A percentile compares a stretch with the other conserved stretches of the same genome.
Evolutionary conservation across 2,888 invertebrate genomes (phyloP).

Genomic region (Drosophila kuntzei): DNA sequence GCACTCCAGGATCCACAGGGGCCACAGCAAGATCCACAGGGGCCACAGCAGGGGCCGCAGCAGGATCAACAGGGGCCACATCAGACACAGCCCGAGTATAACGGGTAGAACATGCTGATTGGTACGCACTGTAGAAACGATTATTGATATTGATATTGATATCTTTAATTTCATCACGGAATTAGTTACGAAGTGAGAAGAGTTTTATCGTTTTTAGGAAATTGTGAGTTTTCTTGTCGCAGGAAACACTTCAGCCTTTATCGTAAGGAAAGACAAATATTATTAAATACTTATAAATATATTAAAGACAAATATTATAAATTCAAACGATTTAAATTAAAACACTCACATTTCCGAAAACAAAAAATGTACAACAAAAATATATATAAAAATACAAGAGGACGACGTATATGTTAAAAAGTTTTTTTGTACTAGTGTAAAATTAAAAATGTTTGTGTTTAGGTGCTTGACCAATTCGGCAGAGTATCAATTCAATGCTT

Average conservation of each 20-base stretch:
- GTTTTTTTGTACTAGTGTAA: no score
- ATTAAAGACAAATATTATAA: neutral
- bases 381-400: no score
- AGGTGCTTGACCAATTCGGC: neutral
- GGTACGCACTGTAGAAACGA: neutral
- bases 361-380: conserved; percentile 5
- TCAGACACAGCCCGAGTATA: neutral
- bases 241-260: conserved; percentile 13
- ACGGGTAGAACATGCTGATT: conserved; percentile 18
- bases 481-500: neutral
- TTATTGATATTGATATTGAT: neutral
- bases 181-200: conserved; percentile 7
- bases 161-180: conserved; percentile 16
- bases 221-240: neutral
- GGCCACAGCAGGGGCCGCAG: neutral
- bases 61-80: conserved; percentile 17
- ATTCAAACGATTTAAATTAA: neutral
- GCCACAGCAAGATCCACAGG: conserved; percentile 14
- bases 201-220: conserved; percentile 1
- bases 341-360: conserved; percentile 11
- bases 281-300: no score
- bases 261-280: neutral
- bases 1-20: conserved; percentile 7
- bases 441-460: neutral
- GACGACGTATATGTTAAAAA: no score